Evolutionary conservation across 2,888 invertebrate genomes (phyloP), one percentile per base, ranked within the genome.

Genomic region (Lepidocyrtoides sp.): DNA sequence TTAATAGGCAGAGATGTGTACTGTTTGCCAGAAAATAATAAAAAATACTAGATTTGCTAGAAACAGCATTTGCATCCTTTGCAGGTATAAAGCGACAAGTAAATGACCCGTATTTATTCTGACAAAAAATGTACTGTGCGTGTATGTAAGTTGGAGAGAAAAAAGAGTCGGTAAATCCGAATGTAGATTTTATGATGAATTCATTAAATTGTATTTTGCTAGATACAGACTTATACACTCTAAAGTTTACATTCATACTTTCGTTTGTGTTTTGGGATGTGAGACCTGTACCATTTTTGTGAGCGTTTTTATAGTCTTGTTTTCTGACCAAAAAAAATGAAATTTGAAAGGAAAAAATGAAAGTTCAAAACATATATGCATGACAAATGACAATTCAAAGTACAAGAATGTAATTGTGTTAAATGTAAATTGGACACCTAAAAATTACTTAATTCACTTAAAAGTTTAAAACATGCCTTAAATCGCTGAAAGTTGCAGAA

Each of bases 121-220:
- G 12, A 72, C 44, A 26, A 20, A 41, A 4, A 10, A 41, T 41
- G 41, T 41, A 41, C 10, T 41, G 41, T 41, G 41, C 41, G 10
- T 41, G 10, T 7, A 41, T 7, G 41, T 41, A 41, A 41, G 10
- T 41, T 41, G 10, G n/a, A n/a, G n/a, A n/a, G n/a, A n/a, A n/a
- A n/a, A n/a, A n/a, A n/a, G n/a, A n/a, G n/a, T n/a, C n/a, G n/a
- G n/a, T n/a, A n/a, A n/a, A n/a, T n/a, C n/a, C 36, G 41, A 69
- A 69, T 69, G 69, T 10, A 69, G 41, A 69, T 69, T 69, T 69
- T 69, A 69, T 69, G 32, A 69, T 63, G 32, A 36, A 20, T 63
- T 63, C 66, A 32, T 60, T 23, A 26, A 26, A 60, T 60, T 60
- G 23, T 26, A 20, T 12, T 69, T 69, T 69, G 17, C 14, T n/a